Evolutionary conservation across 2,797 vertebrate genomes (phyloP).

Genomic region (Chelmon rostratus): DNA sequence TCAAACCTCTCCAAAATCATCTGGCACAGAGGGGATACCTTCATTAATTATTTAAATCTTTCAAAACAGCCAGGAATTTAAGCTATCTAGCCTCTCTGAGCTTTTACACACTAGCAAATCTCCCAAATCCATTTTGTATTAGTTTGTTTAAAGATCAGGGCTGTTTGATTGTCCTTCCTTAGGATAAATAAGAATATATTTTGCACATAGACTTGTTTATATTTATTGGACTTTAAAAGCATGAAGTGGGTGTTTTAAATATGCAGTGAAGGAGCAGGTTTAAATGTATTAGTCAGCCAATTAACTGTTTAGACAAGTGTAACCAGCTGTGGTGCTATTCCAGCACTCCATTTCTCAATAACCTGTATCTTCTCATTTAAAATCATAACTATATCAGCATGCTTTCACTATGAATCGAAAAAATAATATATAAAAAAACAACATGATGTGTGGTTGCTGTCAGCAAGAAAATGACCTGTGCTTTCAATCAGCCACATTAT

Average conservation of each 20-base stretch:
- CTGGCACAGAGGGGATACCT: not conserved
- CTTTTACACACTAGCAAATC: not conserved
- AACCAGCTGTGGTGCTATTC: too few relatives aligned
- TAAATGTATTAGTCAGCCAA: not conserved
- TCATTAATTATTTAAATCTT: not conserved
- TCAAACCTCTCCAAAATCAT: not conserved
- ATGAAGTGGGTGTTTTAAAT: not conserved
- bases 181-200: not conserved
- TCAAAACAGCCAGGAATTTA: not conserved
- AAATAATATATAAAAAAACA: too few relatives aligned
- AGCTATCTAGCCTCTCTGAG: not conserved
- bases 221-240: not conserved
- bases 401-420: too few relatives aligned
- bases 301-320: too few relatives aligned
- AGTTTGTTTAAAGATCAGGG: not conserved
- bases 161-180: too few relatives aligned
- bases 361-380: not conserved
- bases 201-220: not conserved
- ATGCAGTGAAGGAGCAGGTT: not conserved
- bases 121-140: not conserved
- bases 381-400: not conserved
- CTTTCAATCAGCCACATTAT: slow-evolving; percentile 68
- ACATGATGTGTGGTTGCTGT: slow-evolving; percentile 62
- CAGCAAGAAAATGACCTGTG: slow-evolving; percentile 67
- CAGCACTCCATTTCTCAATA: not conserved